Percentiles rank a stretch among this genome's conserved stretches.
These are phyloP conservation scores for Toxotes chatareus DNA, from an alignment of 2,113 vertebrate genomes.

Conservation along the genomic window DNA sequence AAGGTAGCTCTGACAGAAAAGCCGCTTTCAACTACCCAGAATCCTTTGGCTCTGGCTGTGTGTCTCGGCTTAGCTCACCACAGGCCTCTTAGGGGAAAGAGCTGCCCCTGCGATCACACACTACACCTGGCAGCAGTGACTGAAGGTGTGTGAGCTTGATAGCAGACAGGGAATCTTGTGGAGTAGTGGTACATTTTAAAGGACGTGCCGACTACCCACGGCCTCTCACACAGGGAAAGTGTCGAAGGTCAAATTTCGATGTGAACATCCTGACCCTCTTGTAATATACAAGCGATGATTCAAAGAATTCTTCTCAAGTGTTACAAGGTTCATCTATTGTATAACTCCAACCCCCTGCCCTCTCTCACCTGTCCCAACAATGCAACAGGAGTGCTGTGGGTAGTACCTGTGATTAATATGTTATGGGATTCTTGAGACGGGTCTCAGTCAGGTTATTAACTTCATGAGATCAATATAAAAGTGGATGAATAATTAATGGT, in stretches of 20 bases:
- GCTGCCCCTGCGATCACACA: slow-evolving; percentile 50
- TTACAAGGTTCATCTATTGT: slow-evolving; percentile 4
- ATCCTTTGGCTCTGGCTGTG: slow-evolving; percentile 71
- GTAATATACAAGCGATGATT: slow-evolving; percentile 11
- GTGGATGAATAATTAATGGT: slow-evolving; percentile 58
- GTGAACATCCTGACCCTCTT: slow-evolving; percentile 34
- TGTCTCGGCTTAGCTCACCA: slow-evolving; percentile 63
- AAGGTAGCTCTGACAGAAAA: slow-evolving; percentile 74
- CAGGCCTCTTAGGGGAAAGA: slow-evolving; percentile 60
- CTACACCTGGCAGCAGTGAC: slow-evolving; percentile 44
- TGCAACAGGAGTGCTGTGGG: slow-evolving; percentile 7
- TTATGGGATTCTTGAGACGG: slow-evolving; percentile 37
- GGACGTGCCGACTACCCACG: slow-evolving; percentile 24
- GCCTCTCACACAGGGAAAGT: neutral
- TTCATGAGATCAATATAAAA: slow-evolving; percentile 54
- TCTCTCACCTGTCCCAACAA: slow-evolving; percentile 33
- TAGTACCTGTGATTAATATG: slow-evolving; percentile 64
- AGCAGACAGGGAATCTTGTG: slow-evolving; percentile 32
- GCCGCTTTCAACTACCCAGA: slow-evolving; percentile 74
- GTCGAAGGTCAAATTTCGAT: slow-evolving; percentile 53
- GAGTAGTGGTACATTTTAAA: slow-evolving; percentile 36
- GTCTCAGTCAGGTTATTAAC: slow-evolving; percentile 46
- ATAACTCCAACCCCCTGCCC: neutral
- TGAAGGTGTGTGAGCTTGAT: slow-evolving; percentile 39
- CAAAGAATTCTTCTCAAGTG: slow-evolving; percentile 4